Percentiles rank a stretch among this genome's conserved stretches.
Conservation (phyloP, 2,797 vertebrate species). For the Ctenosaura bakeri region DNA sequence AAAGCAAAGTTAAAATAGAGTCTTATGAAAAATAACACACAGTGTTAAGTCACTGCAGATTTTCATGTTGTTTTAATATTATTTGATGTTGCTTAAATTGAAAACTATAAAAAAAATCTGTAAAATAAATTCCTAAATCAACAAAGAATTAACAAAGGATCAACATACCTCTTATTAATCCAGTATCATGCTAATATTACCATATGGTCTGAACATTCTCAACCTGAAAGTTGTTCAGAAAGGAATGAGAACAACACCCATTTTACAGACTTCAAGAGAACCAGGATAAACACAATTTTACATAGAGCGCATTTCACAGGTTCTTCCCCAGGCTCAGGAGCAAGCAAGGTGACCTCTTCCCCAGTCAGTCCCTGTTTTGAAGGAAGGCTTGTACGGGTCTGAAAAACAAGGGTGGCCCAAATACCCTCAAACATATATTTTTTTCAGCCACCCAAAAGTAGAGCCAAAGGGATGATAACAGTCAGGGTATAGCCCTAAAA, state of each 20-base stretch:
- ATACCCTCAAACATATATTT: too few species aligned
- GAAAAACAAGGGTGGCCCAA: too few species aligned
- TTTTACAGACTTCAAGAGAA: not conserved
- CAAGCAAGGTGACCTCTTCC: too few species aligned
- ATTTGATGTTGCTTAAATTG: not conserved
- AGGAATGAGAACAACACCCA: not conserved
- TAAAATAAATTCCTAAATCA: not conserved
- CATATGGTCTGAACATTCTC: not conserved
- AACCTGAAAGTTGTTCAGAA: not conserved
- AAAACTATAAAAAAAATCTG: not conserved
- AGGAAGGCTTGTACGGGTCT: too few species aligned
- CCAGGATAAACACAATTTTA: too few species aligned
- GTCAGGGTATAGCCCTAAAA: too few species aligned
- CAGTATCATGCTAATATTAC: not conserved
- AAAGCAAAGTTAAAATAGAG: not conserved
- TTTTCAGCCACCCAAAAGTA: too few species aligned
- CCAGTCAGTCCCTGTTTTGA: too few species aligned
- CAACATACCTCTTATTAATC: not conserved
- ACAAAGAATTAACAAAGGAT: not conserved
- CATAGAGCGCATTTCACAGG: not conserved
- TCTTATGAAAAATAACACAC: not conserved
- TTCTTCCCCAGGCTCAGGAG: too few species aligned
- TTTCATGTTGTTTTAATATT: slow-evolving; percentile 1
- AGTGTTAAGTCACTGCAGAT: not conserved
- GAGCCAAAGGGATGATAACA: too few species aligned